Base-by-base conservation (phyloP, 2,113 vertebrate species). In the Hemibagrus wyckioides region DNA sequence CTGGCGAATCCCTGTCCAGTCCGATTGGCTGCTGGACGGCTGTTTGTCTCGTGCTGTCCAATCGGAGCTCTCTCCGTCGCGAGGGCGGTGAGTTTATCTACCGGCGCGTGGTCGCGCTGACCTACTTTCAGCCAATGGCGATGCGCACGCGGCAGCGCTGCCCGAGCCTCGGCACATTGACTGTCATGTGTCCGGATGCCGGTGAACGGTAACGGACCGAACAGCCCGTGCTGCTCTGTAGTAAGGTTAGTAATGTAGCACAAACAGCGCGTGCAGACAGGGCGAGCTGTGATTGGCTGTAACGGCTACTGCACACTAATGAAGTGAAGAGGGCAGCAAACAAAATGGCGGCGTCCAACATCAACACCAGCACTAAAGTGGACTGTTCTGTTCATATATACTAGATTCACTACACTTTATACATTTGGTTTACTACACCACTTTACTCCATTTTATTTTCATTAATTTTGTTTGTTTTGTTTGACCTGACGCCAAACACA, bases 61-160 rank as follows among this genome's bases (percentile, higher is more conserved):
- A 88, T 89, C 81, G 17, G 28, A 57, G 19, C 14, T 11, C 23
- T 28, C 21, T 67, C 41, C 59, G 83, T 8, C 17, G 21, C 56
- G 73, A 28, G 21, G 63, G 79, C 57, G 89, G 7, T 13, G 69
- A 84, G 48, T 80, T 80, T 15, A 59, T 65, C 86, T 61, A 28
- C 25, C 82, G 41, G 23, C 25, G n/a, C 54, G 21, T 44, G 91
- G 91, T 71, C 63, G 86, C 89, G 84, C 92, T 95, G 95, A 95
- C 95, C 95, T 94, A 96, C 92, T 95, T 96, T 95, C 86, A 90
- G 71, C 94, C 93, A 94, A 94, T 94, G 89, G 92, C 86, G 88
- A 91, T 50, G 41, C 82, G 86, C 90, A 61, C 69, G 67, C 90
- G 80, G 89, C 89, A 85, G 82, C 30, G 44, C 80, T 75, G 86